Conservation (phyloP, 2,113 vertebrate species). For the Catharus fuscescens region DNA sequence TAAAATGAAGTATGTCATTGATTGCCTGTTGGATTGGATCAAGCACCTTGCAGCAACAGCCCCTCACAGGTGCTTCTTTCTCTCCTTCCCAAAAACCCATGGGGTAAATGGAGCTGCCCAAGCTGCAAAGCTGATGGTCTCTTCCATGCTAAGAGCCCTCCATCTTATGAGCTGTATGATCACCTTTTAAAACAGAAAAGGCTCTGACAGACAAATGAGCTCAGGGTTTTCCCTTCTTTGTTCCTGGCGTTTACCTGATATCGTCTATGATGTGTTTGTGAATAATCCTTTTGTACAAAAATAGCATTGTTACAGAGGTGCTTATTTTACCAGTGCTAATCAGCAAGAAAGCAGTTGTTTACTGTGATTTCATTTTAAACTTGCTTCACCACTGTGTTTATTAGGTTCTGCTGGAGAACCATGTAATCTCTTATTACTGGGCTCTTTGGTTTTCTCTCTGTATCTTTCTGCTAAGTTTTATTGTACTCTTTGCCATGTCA, state of each 20-base stretch:
- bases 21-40: background rate
- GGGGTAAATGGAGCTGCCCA: background rate
- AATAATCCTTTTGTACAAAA: constrained; percentile 35
- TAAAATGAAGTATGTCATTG: background rate
- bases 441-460: background rate
- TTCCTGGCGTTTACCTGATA: background rate
- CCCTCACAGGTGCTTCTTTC: background rate
- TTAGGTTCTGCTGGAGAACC: background rate
- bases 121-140: background rate
- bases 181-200: background rate
- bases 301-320: background rate
- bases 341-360: background rate
- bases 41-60: background rate
- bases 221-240: background rate
- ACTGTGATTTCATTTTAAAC: constrained; percentile 2
- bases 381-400: background rate
- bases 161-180: background rate
- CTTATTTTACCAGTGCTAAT: constrained; percentile 5
- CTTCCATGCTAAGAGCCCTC: background rate
- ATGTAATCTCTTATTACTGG: background rate
- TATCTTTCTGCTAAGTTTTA: constrained; percentile 6
- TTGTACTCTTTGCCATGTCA: background rate
- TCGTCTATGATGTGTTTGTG: background rate
- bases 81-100: background rate
- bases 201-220: background rate